Evolutionary conservation across 2,113 vertebrate species (phyloP).

Genomic region (Xerus inauris): DNA sequence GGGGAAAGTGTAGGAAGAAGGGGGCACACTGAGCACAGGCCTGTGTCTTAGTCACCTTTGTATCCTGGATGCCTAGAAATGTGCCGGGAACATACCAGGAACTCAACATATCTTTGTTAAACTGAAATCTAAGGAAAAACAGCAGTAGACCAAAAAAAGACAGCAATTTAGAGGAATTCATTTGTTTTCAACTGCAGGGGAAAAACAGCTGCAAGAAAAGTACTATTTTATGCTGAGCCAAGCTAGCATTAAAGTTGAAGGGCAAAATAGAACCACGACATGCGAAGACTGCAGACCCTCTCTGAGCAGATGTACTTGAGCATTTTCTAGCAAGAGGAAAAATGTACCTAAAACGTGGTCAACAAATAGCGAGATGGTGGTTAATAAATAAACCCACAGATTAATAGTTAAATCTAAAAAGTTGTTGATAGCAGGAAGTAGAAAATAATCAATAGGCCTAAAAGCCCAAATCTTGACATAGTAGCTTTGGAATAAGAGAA

Average conservation of each 20-base stretch:
- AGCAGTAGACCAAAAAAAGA: neutral
- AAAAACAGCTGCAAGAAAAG: neutral
- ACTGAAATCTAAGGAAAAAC: conserved; percentile 35
- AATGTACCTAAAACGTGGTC: neutral
- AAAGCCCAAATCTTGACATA: neutral
- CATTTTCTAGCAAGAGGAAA: neutral
- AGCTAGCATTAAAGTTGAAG: neutral
- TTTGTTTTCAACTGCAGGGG: neutral
- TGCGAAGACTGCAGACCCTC: neutral
- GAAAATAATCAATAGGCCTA: neutral
- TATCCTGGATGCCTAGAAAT: neutral
- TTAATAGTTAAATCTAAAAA: neutral
- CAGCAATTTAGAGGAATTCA: neutral
- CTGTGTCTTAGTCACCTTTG: neutral
- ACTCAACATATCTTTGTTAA: neutral
- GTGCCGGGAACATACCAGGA: neutral
- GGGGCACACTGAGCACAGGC: neutral
- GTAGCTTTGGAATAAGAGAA: neutral
- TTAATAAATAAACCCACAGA: neutral
- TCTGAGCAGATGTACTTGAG: neutral
- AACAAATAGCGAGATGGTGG: neutral
- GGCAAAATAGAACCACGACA: neutral
- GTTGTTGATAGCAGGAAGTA: neutral
- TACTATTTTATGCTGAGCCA: neutral
- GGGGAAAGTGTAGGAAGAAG: neutral